phyloP scores from a whole-genome alignment of 2,113 vertebrate species.

The Cygnus atratus region DNA sequence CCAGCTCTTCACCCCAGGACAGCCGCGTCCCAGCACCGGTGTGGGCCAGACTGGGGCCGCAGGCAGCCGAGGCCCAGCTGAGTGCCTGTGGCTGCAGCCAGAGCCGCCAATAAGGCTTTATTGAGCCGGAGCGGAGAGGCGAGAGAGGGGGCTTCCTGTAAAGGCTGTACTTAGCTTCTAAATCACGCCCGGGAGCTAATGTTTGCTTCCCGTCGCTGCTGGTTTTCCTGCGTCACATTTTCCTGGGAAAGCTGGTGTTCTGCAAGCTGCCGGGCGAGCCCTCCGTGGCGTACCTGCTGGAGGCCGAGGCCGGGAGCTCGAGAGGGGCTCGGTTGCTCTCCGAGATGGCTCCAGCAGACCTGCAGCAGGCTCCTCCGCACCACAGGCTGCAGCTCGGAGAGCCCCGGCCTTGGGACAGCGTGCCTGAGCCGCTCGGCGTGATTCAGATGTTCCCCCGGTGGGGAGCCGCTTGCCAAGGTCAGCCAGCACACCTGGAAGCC shows the following conservation, averaged over 20 bases:
- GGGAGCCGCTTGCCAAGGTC: background rate
- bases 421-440: accelerated
- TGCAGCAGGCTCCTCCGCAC: too few species aligned
- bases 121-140: background rate
- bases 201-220: background rate
- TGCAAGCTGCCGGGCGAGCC: background rate
- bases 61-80: background rate
- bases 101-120: background rate
- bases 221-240: background rate
- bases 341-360: background rate
- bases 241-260: background rate
- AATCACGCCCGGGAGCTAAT: background rate
- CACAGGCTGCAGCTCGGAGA: accelerated
- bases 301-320: background rate
- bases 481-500: background rate
- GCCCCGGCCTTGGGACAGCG: background rate
- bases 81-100: background rate
- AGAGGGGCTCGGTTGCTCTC: background rate
- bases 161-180: background rate
- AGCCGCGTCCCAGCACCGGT: background rate
- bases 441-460: background rate
- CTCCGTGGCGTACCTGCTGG: background rate
- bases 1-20: background rate
- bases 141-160: background rate
- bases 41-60: accelerated